Evolutionary conservation across 2,797 vertebrate species (phyloP).

Genomic region (Eupleurogrammus muticus): DNA sequence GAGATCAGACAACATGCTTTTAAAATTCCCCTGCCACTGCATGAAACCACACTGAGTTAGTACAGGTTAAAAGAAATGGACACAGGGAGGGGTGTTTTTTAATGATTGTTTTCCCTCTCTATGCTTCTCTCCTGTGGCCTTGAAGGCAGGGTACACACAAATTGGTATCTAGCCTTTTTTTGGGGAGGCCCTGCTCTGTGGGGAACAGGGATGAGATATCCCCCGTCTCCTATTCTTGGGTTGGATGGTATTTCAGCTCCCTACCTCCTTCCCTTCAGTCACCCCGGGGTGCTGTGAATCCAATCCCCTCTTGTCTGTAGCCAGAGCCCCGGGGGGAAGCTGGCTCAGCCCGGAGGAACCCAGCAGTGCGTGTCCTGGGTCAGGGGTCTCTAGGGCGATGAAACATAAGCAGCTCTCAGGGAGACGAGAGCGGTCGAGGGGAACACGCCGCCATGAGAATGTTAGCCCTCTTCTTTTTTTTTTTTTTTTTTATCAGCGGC

Average conservation of each 20-base stretch:
- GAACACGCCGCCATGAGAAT: constrained; percentile 56
- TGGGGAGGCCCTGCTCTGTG: constrained; percentile 37
- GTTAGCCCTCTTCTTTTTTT: constrained; percentile 48
- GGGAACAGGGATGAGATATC: constrained; percentile 65
- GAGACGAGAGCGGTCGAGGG: constrained; percentile 47
- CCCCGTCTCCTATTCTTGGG: constrained; percentile 64
- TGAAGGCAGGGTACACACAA: constrained; percentile 36
- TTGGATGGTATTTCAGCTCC: constrained; percentile 80
- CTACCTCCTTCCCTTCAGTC: constrained; percentile 53
- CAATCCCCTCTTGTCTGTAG: constrained; percentile 54
- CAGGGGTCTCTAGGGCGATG: constrained; percentile 67
- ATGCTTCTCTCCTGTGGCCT: constrained; percentile 10
- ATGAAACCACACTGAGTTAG: constrained; percentile 34
- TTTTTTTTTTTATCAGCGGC: constrained; percentile 36
- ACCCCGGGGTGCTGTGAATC: constrained; percentile 73
- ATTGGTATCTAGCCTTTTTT: constrained; percentile 41
- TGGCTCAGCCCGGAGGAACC: constrained; percentile 56
- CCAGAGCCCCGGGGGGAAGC: constrained; percentile 44
- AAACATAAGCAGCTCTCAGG: constrained; percentile 69
- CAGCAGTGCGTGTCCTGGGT: constrained; percentile 72
- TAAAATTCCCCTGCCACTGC: constrained; percentile 27
- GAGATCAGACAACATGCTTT: constrained; percentile 54
- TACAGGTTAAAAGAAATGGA: constrained; percentile 28
- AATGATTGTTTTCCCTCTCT: constrained; percentile 19
- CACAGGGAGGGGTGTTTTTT: constrained; percentile 17